Percentiles rank a stretch among this genome's conserved stretches.
Evolutionary conservation across 2,797 vertebrate genomes (phyloP).

Genomic region (Myiothlypis chrysogaster): DNA sequence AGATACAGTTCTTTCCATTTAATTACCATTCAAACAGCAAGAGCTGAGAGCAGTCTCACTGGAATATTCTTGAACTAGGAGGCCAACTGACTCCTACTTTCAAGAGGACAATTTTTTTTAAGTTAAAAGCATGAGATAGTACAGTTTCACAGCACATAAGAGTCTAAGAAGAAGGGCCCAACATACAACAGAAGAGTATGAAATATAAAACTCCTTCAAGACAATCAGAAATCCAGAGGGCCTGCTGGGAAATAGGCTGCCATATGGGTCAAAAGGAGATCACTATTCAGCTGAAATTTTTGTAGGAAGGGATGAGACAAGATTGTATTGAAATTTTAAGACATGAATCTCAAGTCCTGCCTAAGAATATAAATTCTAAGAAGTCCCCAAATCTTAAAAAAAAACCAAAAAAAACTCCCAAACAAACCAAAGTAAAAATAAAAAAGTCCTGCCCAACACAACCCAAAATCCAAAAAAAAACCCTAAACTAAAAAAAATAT

Average conservation of each 20-base stretch:
- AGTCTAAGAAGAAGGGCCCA: neutral
- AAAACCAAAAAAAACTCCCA: fast-evolving
- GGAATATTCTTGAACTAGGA: neutral
- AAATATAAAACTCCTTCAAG: neutral
- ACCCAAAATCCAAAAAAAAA: neutral
- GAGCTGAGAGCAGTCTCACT: neutral
- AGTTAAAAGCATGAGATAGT: neutral
- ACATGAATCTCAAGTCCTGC: neutral
- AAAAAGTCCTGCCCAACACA: too few relatives aligned
- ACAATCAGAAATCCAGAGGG: neutral
- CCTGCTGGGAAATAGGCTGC: neutral
- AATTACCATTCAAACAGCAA: neutral
- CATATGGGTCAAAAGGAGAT: neutral
- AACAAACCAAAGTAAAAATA: neutral
- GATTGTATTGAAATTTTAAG: neutral
- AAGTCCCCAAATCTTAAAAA: neutral
- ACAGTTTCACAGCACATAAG: neutral
- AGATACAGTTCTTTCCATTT: neutral
- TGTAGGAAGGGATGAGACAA: neutral
- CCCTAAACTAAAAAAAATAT: neutral
- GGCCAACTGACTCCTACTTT: neutral
- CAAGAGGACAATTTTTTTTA: neutral
- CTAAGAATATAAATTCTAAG: neutral
- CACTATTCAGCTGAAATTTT: neutral
- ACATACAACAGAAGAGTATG: neutral